Percentiles rank a stretch among this genome's conserved stretches.
phyloP scores from a whole-genome alignment of 2,113 vertebrate genomes.

The Eulemur macaco region DNA sequence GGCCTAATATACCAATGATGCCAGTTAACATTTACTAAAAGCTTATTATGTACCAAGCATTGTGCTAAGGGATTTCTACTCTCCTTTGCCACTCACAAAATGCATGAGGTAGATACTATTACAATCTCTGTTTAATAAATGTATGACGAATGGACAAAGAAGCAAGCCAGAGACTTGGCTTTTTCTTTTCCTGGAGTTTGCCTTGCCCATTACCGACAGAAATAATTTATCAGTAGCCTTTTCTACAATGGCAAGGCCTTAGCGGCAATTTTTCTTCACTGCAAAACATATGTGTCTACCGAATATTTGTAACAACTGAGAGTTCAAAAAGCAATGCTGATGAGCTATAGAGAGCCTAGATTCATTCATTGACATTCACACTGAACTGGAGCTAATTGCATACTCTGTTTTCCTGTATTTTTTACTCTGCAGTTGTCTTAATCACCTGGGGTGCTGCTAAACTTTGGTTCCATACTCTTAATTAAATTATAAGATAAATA shows the following conservation, averaged over 20 bases:
- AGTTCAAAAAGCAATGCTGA: neutral
- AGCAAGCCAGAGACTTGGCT: neutral
- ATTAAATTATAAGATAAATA: neutral
- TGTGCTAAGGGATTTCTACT: neutral
- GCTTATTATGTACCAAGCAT: neutral
- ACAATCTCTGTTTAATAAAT: neutral
- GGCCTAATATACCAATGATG: neutral
- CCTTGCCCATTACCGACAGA: neutral
- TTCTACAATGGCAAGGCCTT: neutral
- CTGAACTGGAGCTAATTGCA: neutral
- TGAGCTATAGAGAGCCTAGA: neutral
- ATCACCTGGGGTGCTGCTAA: neutral
- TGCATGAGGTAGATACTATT: neutral
- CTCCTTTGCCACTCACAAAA: neutral
- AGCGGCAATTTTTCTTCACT: slow-evolving; percentile 16
- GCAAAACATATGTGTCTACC: neutral
- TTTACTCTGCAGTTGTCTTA: neutral
- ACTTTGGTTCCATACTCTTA: neutral
- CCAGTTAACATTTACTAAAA: neutral
- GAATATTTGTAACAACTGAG: neutral
- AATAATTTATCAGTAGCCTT: slow-evolving; percentile 7
- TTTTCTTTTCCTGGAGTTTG: slow-evolving; percentile 28
- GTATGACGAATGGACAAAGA: neutral
- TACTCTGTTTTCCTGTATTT: neutral
- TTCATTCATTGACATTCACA: neutral